phyloP scores from a whole-genome alignment of 2,113 vertebrate genomes.

The Grammomys dolichurus region DNA sequence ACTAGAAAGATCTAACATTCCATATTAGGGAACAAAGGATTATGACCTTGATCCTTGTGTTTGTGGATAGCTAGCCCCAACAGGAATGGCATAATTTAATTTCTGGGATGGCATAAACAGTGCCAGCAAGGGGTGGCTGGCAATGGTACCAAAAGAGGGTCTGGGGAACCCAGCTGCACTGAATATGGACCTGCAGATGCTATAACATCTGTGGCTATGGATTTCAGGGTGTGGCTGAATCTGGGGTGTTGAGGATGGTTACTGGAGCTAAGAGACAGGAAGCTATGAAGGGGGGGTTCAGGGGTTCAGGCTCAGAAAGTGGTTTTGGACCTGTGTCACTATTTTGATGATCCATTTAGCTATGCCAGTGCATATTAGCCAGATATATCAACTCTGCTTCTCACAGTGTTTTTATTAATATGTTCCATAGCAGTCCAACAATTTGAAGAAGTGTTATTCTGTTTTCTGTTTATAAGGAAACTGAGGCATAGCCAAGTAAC shows the following conservation, averaged over 20 bases:
- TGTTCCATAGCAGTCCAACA: no score
- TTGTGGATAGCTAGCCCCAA: not conserved
- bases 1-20: not conserved
- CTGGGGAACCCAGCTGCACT: not conserved
- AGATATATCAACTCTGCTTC: not conserved
- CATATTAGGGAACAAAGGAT: not conserved
- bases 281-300: not conserved
- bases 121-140: not conserved
- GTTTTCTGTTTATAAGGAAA: not conserved
- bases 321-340: not conserved
- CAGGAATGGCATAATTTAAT: no score
- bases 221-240: not conserved
- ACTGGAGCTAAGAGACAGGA: not conserved
- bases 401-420: not conserved
- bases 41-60: not conserved
- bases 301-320: not conserved
- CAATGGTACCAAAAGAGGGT: not conserved
- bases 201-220: not conserved
- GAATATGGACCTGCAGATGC: not conserved
- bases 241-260: not conserved
- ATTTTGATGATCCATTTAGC: not conserved
- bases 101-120: not conserved
- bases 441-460: not conserved
- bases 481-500: not conserved
- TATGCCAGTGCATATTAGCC: not conserved